Conservation (phyloP, 2,113 vertebrate species). For the Mesocricetus auratus region DNA sequence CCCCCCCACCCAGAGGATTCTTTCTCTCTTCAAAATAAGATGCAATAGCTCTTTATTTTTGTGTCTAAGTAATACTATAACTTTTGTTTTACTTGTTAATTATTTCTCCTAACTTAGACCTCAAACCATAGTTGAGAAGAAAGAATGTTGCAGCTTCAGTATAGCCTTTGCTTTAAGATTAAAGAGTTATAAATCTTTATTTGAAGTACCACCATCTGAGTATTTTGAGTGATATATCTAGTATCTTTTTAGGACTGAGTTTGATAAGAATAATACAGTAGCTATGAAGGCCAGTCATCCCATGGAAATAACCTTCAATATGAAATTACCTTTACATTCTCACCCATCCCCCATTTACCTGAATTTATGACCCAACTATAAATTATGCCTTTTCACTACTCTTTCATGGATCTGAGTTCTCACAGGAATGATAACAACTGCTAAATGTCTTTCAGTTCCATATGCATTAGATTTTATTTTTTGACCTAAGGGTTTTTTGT, state of each 20-base stretch:
- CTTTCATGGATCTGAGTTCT: not conserved
- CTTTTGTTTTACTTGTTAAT: not conserved
- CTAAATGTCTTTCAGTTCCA: not conserved
- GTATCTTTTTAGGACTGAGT: not conserved
- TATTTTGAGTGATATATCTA: not conserved
- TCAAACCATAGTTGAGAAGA: constrained; percentile 1
- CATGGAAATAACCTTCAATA: not conserved
- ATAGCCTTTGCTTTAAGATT: not conserved
- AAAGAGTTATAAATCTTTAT: not conserved
- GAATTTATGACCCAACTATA: not conserved
- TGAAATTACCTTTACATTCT: not conserved
- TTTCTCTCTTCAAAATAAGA: constrained; percentile 21
- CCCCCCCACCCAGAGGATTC: not conserved
- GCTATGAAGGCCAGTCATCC: not conserved
- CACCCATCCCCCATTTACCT: not conserved
- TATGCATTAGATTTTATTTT: not conserved
- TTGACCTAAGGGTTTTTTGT: not conserved
- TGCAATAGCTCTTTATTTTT: not conserved
- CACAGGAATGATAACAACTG: not conserved
- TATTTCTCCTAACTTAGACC: not conserved
- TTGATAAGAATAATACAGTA: not conserved
- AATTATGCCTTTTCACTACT: not conserved
- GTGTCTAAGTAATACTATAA: not conserved
- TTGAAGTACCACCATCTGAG: not conserved
- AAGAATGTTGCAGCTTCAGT: not conserved